Percentiles rank a stretch among this genome's conserved stretches.
These are phyloP conservation scores for Chrysochloris asiatica DNA, from an alignment of 2,113 vertebrate species.

Conservation along the genomic window DNA sequence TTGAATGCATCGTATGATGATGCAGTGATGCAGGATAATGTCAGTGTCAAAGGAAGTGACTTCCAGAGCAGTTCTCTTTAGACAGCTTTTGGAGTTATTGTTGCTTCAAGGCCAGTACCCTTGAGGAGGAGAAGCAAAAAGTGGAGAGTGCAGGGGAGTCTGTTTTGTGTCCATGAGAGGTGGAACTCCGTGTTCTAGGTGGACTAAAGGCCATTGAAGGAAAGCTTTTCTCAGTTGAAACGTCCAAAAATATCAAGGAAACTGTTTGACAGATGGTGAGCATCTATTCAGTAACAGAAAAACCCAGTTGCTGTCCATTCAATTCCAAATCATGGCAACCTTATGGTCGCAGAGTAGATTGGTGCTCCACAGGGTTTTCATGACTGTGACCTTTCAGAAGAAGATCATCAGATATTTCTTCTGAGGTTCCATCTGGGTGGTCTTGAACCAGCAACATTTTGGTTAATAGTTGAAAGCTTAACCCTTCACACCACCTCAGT, in stretches of 20 bases:
- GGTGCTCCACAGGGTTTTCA: background rate
- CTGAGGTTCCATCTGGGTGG: background rate
- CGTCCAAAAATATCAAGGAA: background rate
- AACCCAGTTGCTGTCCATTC: background rate
- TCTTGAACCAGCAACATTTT: background rate
- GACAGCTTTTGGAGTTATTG: background rate
- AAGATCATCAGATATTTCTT: background rate
- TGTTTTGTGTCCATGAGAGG: too few species aligned
- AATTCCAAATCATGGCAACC: too few species aligned
- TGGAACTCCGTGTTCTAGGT: background rate
- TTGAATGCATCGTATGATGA: background rate
- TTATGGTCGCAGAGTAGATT: background rate
- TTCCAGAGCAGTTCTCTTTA: accelerated
- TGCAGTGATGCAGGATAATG: background rate
- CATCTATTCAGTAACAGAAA: background rate
- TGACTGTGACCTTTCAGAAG: background rate
- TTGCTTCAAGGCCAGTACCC: background rate
- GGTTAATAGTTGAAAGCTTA: background rate
- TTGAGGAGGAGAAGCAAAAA: background rate
- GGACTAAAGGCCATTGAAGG: accelerated
- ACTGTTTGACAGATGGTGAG: background rate
- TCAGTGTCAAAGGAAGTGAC: background rate
- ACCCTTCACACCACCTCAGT: too few species aligned
- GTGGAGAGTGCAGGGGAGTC: background rate
- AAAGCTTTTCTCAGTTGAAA: accelerated